phyloP scores from a whole-genome alignment of 2,797 vertebrate species.

The Galaxias olidus region DNA sequence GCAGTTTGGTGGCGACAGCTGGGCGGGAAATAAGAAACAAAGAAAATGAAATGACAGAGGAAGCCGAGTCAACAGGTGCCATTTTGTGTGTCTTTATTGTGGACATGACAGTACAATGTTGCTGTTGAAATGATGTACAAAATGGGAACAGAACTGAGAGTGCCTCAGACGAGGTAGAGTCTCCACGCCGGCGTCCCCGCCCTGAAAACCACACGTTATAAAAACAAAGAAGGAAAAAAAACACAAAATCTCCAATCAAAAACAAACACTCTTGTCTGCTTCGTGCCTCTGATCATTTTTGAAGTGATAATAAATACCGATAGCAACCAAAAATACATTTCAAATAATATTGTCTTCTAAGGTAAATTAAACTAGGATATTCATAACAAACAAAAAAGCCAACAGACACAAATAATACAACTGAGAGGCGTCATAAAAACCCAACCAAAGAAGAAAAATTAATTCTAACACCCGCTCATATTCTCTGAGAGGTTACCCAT shows the following conservation, averaged over 20 bases:
- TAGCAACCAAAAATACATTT: conserved; percentile 82
- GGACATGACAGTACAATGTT: conserved; percentile 87
- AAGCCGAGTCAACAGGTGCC: conserved; percentile 43
- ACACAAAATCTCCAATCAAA: conserved; percentile 54
- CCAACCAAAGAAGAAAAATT: conserved; percentile 51
- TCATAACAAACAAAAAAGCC: conserved; percentile 71
- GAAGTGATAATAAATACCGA: conserved; percentile 90
- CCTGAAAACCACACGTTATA: conserved; percentile 81
- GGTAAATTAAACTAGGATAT: conserved; percentile 77
- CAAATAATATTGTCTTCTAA: conserved; percentile 83
- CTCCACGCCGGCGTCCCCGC: conserved; percentile 83
- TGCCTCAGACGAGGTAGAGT: conserved; percentile 93
- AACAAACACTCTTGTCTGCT: conserved; percentile 65
- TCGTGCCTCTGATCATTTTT: conserved; percentile 76
- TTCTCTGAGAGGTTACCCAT: conserved; percentile 59
- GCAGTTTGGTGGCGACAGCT: background rate
- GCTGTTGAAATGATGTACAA: conserved; percentile 86
- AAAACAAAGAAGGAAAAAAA: conserved; percentile 58
- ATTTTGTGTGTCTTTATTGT: conserved; percentile 86
- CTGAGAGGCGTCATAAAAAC: conserved; percentile 53
- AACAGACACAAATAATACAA: conserved; percentile 70
- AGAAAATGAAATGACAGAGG: background rate
- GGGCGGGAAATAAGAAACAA: background rate
- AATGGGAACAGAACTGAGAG: conserved; percentile 84
- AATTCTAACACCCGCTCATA: conserved; percentile 48